Conservation (phyloP, 2,888 invertebrate genomes). For the Drosophila emarginata region DNA sequence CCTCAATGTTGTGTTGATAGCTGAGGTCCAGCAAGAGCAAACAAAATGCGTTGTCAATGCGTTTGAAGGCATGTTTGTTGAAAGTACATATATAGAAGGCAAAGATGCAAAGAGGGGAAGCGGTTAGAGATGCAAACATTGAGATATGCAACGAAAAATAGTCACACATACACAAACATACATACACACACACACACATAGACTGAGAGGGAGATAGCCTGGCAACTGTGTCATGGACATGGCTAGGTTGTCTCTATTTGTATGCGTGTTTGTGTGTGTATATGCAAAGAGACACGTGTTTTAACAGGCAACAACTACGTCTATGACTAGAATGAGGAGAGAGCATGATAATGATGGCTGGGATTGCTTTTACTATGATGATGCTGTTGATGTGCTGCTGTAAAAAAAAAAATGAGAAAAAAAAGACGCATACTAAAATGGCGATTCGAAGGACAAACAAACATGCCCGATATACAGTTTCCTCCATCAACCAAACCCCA, state of each 20-base stretch:
- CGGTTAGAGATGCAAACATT: conserved; percentile 64
- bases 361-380: conserved; percentile 38
- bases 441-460: conserved; percentile 74
- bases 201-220: conserved; percentile 17
- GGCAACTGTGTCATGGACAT: conserved; percentile 74
- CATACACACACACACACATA: conserved; percentile 11
- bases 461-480: conserved; percentile 51
- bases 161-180: conserved; percentile 36
- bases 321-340: conserved; percentile 20
- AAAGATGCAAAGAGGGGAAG: not conserved
- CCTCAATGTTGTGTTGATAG: conserved; percentile 51
- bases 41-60: conserved; percentile 69
- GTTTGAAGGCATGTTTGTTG: conserved; percentile 54
- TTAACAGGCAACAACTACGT: conserved; percentile 22
- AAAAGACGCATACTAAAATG: conserved; percentile 69
- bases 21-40: conserved; percentile 50
- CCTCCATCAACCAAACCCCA: conserved; percentile 5
- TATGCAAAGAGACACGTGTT: conserved; percentile 65
- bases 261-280: conserved; percentile 21
- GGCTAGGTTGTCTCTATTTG: conserved; percentile 41
- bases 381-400: conserved; percentile 35
- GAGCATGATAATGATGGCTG: conserved; percentile 44
- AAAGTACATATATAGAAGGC: conserved; percentile 18
- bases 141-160: conserved; percentile 68
- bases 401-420: conserved; percentile 27